Percentiles rank a stretch among this genome's conserved stretches.
Conservation (phyloP, 1,140 invertebrate species). For the Hormaphis cornu region DNA sequence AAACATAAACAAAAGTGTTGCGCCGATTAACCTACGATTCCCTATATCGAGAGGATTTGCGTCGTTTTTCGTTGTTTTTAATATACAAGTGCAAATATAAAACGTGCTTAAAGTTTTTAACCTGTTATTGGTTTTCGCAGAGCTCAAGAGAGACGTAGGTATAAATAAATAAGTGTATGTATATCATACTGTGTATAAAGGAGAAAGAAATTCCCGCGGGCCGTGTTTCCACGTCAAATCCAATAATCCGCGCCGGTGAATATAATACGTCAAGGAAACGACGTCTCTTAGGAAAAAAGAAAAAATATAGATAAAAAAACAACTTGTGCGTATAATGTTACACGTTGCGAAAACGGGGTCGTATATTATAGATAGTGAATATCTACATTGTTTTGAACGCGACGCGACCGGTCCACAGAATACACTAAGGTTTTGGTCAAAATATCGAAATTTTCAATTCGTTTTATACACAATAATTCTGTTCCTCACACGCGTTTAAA, state of each 20-base stretch:
- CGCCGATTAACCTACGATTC: background rate
- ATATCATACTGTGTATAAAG: no score
- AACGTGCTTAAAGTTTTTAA: conserved; percentile 15
- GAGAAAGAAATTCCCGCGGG: conserved; percentile 13
- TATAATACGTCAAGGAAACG: background rate
- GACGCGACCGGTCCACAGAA: no score
- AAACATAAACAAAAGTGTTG: conserved; percentile 5
- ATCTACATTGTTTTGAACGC: no score
- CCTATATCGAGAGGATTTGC: background rate
- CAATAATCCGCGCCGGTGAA: conserved; percentile 3
- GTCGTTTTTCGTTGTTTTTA: background rate
- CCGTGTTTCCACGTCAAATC: conserved; percentile 25
- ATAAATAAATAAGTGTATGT: no score
- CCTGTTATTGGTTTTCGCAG: conserved; percentile 4
- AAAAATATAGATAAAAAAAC: background rate
- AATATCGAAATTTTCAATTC: no score
- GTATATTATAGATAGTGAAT: no score
- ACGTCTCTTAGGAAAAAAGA: background rate
- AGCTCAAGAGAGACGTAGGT: background rate
- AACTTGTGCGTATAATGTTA: background rate
- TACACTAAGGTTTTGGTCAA: no score
- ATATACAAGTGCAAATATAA: background rate
- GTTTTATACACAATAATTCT: no score
- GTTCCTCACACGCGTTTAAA: no score
- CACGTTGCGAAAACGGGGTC: no score